Conservation (phyloP, 2,113 vertebrate species). For the Leuciscus idus region DNA sequence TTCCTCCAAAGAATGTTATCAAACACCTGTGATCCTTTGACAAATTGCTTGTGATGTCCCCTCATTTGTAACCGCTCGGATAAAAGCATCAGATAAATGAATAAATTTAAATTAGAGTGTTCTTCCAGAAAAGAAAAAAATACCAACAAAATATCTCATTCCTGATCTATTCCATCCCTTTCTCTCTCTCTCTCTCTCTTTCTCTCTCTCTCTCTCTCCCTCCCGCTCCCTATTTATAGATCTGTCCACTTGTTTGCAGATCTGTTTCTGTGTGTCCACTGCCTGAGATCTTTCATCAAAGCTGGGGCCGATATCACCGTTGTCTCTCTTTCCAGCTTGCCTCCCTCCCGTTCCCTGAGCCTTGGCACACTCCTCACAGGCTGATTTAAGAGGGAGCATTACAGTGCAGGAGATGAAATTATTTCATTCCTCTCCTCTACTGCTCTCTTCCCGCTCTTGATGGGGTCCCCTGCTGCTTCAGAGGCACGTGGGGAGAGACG, state of each 20-base stretch:
- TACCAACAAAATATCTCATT: neutral
- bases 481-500: constrained; percentile 30
- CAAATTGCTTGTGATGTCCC: neutral
- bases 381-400: constrained; percentile 43
- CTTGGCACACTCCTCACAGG: constrained; percentile 33
- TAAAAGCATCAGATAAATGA: constrained; percentile 13
- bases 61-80: neutral
- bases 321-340: constrained; percentile 37
- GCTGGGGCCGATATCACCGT: constrained; percentile 38
- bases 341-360: neutral
- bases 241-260: constrained; percentile 5
- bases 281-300: constrained; percentile 45
- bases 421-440: constrained; percentile 45
- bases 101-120: neutral
- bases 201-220: no score
- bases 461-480: constrained; percentile 50
- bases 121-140: neutral
- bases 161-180: neutral
- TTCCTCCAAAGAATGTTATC: neutral
- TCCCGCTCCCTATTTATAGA: neutral
- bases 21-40: neutral
- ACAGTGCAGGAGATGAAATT: constrained; percentile 48
- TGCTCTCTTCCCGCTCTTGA: constrained; percentile 52
- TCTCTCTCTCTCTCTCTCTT: neutral
- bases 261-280: constrained; percentile 16